Conservation (phyloP, 2,888 invertebrate species). For the Hemaris fuciformis region DNA sequence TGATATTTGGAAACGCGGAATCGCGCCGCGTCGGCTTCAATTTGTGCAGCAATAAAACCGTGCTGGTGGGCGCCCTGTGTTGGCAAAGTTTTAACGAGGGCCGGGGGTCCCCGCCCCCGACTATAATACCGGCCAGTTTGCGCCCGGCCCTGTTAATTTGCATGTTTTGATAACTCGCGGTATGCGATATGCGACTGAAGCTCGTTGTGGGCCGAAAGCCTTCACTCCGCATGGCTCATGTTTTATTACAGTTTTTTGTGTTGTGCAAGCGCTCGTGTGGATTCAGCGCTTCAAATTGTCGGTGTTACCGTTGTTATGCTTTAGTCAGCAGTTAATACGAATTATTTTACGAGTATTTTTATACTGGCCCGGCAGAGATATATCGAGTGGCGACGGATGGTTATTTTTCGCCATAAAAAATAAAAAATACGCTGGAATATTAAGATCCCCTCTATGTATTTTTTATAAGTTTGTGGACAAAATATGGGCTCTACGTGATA, state of each 20-base stretch:
- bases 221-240: background rate
- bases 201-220: background rate
- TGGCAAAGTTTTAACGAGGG: constrained; percentile 4
- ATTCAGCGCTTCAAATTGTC: background rate
- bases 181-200: background rate
- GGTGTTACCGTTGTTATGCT: background rate
- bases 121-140: background rate
- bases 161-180: constrained; percentile 1
- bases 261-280: background rate
- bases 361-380: no score
- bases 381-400: no score
- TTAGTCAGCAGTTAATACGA: no score
- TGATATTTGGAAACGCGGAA: constrained; percentile 5
- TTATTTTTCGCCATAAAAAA: no score
- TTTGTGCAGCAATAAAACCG: constrained; percentile 1
- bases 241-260: background rate
- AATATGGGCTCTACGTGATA: no score
- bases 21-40: constrained; percentile 2
- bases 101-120: background rate
- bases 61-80: background rate
- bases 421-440: no score
- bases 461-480: no score
- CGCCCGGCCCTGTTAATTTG: constrained; percentile 5
- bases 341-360: no score
- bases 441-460: no score